Evolutionary conservation across 2,113 vertebrate genomes (phyloP).

Genomic region (Phalacrocorax brasilianus): DNA sequence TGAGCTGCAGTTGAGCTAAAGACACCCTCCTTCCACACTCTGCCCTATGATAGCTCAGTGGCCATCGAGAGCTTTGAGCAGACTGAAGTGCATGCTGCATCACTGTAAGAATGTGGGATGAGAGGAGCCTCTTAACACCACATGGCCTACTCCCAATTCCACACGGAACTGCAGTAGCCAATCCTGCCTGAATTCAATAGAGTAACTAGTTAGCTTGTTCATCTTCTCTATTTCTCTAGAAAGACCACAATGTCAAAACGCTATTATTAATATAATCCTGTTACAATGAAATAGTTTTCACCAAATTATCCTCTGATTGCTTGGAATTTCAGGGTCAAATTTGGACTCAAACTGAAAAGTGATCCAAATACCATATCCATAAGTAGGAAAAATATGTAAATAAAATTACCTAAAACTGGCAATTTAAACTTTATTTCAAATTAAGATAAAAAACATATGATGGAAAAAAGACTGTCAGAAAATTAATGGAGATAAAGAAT

Average conservation of each 20-base stretch:
- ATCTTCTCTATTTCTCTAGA: not conserved
- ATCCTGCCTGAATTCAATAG: not conserved
- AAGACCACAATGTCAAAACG: not conserved
- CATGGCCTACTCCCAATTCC: not conserved
- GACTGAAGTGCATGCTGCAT: not conserved
- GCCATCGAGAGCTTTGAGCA: not conserved
- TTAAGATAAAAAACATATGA: not conserved
- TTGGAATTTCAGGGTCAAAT: not conserved
- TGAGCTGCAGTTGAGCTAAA: not conserved
- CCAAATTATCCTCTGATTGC: not conserved
- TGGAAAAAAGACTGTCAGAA: not conserved
- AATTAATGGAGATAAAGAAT: not conserved
- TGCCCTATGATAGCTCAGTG: accelerated
- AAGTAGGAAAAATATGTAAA: not conserved
- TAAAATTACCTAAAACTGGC: not conserved
- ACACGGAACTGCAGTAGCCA: not conserved
- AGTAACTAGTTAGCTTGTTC: not conserved
- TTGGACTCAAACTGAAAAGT: not conserved
- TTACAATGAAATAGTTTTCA: not conserved
- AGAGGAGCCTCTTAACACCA: not conserved
- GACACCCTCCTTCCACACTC: not conserved
- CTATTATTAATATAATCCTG: not conserved
- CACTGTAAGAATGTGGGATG: not conserved
- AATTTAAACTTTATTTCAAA: not conserved
- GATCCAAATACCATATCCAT: not conserved